Conservation (phyloP, 2,113 vertebrate genomes). For the Hirundichthys speculiger region DNA sequence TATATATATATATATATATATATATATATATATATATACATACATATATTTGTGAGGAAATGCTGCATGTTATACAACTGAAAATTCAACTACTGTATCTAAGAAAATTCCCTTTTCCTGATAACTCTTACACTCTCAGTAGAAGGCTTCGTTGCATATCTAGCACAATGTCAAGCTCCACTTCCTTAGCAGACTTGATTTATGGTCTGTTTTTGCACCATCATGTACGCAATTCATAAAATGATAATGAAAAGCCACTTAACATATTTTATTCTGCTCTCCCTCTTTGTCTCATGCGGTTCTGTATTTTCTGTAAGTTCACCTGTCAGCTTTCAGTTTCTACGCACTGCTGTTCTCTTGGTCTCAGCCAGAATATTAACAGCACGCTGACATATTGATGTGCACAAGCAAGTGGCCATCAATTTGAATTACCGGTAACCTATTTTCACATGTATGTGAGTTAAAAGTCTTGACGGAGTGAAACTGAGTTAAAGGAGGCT, state of each 20-base stretch:
- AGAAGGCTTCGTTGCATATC: not conserved
- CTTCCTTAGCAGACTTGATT: not conserved
- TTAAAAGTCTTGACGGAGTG: slow-evolving; percentile 31
- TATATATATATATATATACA: no score
- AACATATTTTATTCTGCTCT: not conserved
- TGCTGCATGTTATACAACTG: no score
- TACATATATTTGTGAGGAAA: not conserved
- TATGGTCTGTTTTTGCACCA: not conserved
- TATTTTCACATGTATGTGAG: slow-evolving; percentile 15
- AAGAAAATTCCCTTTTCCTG: not conserved
- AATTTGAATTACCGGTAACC: slow-evolving; percentile 24
- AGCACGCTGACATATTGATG: slow-evolving; percentile 8
- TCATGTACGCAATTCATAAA: not conserved
- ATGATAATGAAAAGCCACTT: not conserved
- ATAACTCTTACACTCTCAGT: not conserved
- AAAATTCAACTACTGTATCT: no score
- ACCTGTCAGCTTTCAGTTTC: not conserved
- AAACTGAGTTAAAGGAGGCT: slow-evolving; percentile 12
- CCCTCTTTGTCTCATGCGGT: not conserved
- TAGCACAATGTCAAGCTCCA: not conserved
- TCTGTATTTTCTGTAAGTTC: no score
- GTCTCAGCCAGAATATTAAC: slow-evolving; percentile 4
- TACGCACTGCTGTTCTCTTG: not conserved
- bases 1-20: no score
- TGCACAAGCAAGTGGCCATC: slow-evolving; percentile 4